A percentile compares a stretch with the other conserved stretches of the same genome.
Evolutionary conservation across 2,888 invertebrate species (phyloP).

Genomic region (Aporophyla lueneburgensis): DNA sequence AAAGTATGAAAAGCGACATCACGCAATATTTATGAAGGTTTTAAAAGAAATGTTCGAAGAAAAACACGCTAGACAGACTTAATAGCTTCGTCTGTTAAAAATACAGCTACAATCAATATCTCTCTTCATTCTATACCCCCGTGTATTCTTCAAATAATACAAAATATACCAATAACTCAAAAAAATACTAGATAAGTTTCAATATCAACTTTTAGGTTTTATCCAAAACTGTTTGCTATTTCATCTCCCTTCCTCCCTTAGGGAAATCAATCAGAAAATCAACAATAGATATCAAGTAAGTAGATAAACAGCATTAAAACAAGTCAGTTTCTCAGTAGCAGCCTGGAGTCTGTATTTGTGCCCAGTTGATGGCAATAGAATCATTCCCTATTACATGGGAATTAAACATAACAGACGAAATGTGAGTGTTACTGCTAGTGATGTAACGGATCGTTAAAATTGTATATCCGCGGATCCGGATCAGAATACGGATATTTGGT

Average conservation of each 20-base stretch:
- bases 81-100: neutral
- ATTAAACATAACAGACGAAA: too few relatives aligned
- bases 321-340: neutral
- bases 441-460: too few relatives aligned
- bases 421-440: neutral
- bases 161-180: conserved; percentile 24
- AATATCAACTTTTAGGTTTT: conserved; percentile 28
- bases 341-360: neutral
- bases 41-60: too few relatives aligned
- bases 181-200: conserved; percentile 7
- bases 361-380: neutral
- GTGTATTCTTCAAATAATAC: conserved; percentile 17
- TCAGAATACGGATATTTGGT: too few relatives aligned
- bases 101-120: conserved; percentile 22
- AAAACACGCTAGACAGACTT: too few relatives aligned
- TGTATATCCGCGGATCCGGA: too few relatives aligned
- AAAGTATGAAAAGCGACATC: too few relatives aligned
- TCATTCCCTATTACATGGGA: too few relatives aligned
- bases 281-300: conserved; percentile 12
- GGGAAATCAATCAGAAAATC: conserved; percentile 40
- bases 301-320: neutral
- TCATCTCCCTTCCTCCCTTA: conserved; percentile 19
- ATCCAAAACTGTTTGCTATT: conserved; percentile 26
- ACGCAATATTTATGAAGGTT: too few relatives aligned
- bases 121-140: conserved; percentile 20